phyloP scores from a whole-genome alignment of 1,140 invertebrate genomes.

The Nymphalis io region DNA sequence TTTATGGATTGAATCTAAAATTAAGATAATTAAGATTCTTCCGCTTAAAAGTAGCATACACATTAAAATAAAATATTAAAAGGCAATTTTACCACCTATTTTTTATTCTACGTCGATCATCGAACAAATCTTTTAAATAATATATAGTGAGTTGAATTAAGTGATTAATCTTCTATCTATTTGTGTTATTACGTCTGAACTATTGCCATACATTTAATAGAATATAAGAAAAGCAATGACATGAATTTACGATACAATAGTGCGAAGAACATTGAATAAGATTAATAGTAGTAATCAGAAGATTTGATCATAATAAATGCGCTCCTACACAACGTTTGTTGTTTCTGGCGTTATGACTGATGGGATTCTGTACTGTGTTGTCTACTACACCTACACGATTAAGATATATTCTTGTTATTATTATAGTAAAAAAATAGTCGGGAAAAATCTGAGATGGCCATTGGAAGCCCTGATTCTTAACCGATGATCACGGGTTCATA shows the following conservation, averaged over 20 bases:
- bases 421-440: background rate
- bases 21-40: too few relatives aligned
- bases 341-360: slow-evolving; percentile 7
- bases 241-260: background rate
- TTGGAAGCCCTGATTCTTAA: too few relatives aligned
- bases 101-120: too few relatives aligned
- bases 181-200: background rate
- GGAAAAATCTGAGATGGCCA: too few relatives aligned
- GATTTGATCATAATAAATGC: slow-evolving; percentile 4
- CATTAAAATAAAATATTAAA: too few relatives aligned
- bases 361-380: background rate
- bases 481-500: too few relatives aligned
- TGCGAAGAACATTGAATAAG: background rate
- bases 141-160: too few relatives aligned
- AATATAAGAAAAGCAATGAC: background rate
- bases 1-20: background rate
- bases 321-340: background rate
- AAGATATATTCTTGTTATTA: background rate
- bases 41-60: too few relatives aligned
- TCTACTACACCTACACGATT: background rate
- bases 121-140: too few relatives aligned
- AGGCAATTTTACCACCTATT: too few relatives aligned
- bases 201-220: background rate
- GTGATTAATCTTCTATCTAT: background rate
- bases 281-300: slow-evolving; percentile 8